These are phyloP conservation scores for Alentia gelatinosa DNA, from an alignment of 2,888 invertebrate genomes.

Conservation along the genomic window DNA sequence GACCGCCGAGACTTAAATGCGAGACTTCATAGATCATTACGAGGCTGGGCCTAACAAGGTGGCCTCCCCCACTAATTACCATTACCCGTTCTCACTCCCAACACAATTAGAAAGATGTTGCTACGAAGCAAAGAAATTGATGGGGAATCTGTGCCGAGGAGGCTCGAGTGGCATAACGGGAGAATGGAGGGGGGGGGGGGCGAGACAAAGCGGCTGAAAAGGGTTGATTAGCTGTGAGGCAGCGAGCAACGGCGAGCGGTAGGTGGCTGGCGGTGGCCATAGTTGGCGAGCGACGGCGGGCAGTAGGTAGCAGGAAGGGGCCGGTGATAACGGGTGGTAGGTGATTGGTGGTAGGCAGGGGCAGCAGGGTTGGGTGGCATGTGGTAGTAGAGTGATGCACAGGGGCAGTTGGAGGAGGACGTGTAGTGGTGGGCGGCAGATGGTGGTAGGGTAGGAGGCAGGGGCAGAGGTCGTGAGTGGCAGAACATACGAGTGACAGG, in stretches of 20 bases:
- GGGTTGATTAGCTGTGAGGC: neutral
- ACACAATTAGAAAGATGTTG: slow-evolving; percentile 25
- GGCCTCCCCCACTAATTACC: neutral
- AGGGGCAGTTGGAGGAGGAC: too few species aligned
- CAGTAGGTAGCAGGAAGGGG: neutral
- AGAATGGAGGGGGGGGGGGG: neutral
- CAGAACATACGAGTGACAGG: too few species aligned
- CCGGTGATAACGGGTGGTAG: neutral
- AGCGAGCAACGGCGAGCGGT: neutral
- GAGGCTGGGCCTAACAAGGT: neutral
- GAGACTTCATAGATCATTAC: neutral
- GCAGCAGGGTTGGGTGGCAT: neutral
- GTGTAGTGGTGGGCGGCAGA: too few species aligned
- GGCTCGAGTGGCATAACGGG: neutral
- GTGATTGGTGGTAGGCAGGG: neutral
- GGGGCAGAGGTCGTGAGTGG: too few species aligned
- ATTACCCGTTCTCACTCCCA: slow-evolving; percentile 33
- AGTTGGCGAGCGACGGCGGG: neutral
- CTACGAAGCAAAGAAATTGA: slow-evolving; percentile 7
- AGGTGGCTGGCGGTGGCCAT: neutral
- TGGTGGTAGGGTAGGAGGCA: too few species aligned
- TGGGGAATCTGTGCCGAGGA: neutral
- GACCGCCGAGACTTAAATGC: neutral
- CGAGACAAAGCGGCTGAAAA: neutral
- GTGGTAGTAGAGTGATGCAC: neutral